Conservation (phyloP, 2,113 vertebrate species). For the Lepisosteus osseus region DNA sequence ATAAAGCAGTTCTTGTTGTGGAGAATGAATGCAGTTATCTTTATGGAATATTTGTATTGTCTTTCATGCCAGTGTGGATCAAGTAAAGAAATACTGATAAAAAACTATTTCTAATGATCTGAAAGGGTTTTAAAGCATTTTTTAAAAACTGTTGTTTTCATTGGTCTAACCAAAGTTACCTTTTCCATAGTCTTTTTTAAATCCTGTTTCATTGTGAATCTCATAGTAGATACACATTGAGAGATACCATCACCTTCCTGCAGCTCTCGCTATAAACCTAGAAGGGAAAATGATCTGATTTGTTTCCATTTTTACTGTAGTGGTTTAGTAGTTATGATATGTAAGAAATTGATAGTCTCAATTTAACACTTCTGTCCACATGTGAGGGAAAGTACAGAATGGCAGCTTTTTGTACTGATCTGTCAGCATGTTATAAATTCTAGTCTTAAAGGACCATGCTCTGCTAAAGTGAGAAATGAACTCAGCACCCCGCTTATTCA, state of each 20-base stretch:
- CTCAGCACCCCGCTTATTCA: neutral
- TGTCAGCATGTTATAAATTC: conserved; percentile 18
- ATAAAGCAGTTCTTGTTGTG: too few relatives aligned
- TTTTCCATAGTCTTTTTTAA: neutral
- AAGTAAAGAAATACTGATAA: neutral
- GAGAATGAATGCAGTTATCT: too few relatives aligned
- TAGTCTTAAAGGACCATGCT: conserved; percentile 1
- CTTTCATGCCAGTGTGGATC: too few relatives aligned
- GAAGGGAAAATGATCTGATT: conserved; percentile 11
- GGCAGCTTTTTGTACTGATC: conserved; percentile 15
- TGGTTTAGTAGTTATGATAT: conserved; percentile 7
- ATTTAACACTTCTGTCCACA: conserved; percentile 10
- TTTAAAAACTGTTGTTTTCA: neutral
- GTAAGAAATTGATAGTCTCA: conserved; percentile 5
- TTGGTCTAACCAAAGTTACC: neutral
- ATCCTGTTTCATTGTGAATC: neutral
- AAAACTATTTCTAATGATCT: neutral
- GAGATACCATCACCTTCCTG: conserved; percentile 8
- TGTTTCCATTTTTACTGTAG: conserved; percentile 3
- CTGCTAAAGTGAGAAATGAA: conserved; percentile 13
- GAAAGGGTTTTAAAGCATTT: conserved; percentile 5
- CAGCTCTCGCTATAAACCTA: conserved; percentile 7
- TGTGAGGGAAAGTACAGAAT: neutral
- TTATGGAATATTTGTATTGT: too few relatives aligned
- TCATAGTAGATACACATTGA: neutral